These are phyloP conservation scores for Arctia plantaginis DNA, from an alignment of 2,888 invertebrate species.

Conservation along the genomic window DNA sequence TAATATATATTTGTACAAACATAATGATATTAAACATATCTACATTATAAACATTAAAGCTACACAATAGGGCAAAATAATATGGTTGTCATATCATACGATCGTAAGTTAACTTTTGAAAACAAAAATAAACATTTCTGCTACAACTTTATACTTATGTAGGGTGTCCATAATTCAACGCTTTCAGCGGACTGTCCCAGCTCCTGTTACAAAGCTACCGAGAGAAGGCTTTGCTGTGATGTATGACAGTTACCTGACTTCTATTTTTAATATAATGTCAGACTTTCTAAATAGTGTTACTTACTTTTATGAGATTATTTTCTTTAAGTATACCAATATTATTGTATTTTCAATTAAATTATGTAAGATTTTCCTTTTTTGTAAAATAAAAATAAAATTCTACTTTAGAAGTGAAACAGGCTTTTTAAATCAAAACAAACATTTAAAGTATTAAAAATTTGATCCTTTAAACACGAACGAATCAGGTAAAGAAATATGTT, in stretches of 20 bases:
- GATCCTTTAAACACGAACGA: no score
- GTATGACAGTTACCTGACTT: constrained; percentile 20
- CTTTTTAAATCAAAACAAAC: no score
- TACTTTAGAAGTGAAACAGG: no score
- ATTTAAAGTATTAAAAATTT: no score
- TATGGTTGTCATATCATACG: constrained; percentile 61
- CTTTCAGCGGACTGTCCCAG: constrained; percentile 46
- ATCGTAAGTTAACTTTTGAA: constrained; percentile 64
- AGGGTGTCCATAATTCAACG: constrained; percentile 47
- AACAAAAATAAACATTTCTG: constrained; percentile 66
- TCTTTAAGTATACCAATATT: no score
- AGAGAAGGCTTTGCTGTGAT: constrained; percentile 27
- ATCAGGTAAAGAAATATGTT: no score
- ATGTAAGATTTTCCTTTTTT: no score
- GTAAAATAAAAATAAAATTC: no score
- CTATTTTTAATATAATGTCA: constrained; percentile 1
- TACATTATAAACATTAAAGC: constrained; percentile 7
- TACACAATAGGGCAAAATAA: constrained; percentile 43
- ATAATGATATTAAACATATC: constrained; percentile 1
- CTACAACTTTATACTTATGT: constrained; percentile 65
- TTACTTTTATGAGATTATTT: no score
- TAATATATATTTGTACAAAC: background rate
- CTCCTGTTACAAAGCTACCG: constrained; percentile 46
- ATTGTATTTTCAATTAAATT: no score
- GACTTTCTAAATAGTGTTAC: background rate